A percentile compares a stretch with the other conserved stretches of the same genome.
phyloP scores from a whole-genome alignment of 2,888 invertebrate genomes.

The Germaria angustata region DNA sequence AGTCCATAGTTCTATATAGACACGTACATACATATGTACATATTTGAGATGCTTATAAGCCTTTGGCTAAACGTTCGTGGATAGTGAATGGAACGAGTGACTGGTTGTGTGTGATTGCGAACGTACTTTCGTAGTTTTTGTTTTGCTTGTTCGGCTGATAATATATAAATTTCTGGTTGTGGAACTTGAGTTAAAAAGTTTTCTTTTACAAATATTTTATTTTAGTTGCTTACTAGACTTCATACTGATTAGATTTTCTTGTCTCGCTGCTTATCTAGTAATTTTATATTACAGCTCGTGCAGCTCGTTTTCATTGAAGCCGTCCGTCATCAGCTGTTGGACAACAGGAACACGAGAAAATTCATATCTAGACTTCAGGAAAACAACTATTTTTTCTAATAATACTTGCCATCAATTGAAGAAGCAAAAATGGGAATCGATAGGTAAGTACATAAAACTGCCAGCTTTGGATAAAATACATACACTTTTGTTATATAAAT shows the following conservation, averaged over 20 bases:
- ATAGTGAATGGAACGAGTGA: not conserved
- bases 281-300: too few species aligned
- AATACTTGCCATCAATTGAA: not conserved
- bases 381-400: not conserved
- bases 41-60: not conserved
- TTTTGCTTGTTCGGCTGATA: slow-evolving; percentile 4
- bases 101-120: not conserved
- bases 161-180: slow-evolving; percentile 43
- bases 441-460: slow-evolving; percentile 66
- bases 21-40: too few species aligned
- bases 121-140: not conserved
- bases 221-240: slow-evolving; percentile 50
- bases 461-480: not conserved
- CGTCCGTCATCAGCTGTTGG: slow-evolving; percentile 23
- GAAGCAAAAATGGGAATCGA: slow-evolving; percentile 70
- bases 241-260: slow-evolving; percentile 10
- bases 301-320: not conserved
- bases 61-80: slow-evolving; percentile 12
- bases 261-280: not conserved
- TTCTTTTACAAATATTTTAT: slow-evolving; percentile 24
- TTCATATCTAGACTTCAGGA: slow-evolving; percentile 5
- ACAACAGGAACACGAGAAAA: not conserved
- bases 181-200: slow-evolving; percentile 42
- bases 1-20: too few species aligned
- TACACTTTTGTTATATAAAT: not conserved